Conservation (phyloP, 2,113 vertebrate species). For the Chloroceryle aenea region DNA sequence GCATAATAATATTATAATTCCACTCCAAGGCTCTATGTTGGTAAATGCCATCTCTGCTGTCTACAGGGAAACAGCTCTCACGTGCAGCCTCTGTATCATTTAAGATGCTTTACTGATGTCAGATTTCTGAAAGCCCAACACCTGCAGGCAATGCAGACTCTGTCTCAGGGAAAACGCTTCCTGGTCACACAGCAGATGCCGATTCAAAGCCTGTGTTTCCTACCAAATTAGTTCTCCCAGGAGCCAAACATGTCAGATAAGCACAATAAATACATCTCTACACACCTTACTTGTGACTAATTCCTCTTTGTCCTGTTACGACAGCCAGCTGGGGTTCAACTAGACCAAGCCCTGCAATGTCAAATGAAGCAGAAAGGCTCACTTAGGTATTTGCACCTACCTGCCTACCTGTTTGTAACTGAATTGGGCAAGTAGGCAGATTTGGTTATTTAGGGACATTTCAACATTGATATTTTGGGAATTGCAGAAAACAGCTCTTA, state of each 20-base stretch:
- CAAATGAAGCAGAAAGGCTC: neutral
- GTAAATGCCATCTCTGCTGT: neutral
- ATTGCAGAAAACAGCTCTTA: neutral
- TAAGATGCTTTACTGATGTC: neutral
- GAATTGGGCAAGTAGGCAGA: neutral
- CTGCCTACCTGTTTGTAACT: neutral
- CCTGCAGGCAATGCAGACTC: neutral
- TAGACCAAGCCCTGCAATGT: neutral
- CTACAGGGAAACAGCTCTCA: neutral
- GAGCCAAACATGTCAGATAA: neutral
- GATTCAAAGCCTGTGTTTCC: neutral
- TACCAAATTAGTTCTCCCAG: neutral
- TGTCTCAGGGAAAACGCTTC: neutral
- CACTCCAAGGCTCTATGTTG: rapidly evolving
- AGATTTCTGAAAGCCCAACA: neutral
- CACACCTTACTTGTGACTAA: constrained; percentile 1
- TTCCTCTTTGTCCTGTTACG: neutral
- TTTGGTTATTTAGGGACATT: neutral
- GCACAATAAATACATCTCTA: neutral
- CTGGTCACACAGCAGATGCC: neutral
- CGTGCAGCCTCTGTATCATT: neutral
- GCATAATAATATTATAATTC: neutral
- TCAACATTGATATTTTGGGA: neutral
- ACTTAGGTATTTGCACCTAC: neutral
- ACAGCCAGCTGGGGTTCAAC: neutral